phyloP scores from a whole-genome alignment of 2,888 invertebrate species.

The Pilophorus perplexus region DNA sequence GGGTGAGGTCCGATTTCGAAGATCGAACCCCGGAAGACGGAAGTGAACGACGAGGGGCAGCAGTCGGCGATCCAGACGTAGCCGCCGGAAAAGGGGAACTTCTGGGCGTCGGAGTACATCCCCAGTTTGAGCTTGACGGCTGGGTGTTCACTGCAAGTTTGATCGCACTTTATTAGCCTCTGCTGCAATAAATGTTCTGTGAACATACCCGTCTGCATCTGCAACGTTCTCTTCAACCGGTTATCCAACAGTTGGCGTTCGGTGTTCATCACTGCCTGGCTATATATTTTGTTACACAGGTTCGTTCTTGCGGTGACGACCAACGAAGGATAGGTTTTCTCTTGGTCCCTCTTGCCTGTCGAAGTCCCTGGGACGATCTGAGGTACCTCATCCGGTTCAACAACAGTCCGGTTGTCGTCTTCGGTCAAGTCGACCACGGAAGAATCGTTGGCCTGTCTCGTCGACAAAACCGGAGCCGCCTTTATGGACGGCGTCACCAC shows the following conservation, averaged over 20 bases:
- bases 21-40: slow-evolving; percentile 78
- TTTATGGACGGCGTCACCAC: not conserved
- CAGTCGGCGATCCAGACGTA: slow-evolving; percentile 90
- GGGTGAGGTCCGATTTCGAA: slow-evolving; percentile 84
- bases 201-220: slow-evolving; percentile 78
- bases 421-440: slow-evolving; percentile 33
- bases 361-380: slow-evolving; percentile 67
- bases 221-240: slow-evolving; percentile 77
- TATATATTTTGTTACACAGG: slow-evolving; percentile 65
- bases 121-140: slow-evolving; percentile 70
- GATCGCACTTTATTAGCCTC: slow-evolving; percentile 57
- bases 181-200: slow-evolving; percentile 88
- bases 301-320: slow-evolving; percentile 80
- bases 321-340: slow-evolving; percentile 81
- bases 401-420: not conserved
- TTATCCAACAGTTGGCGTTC: slow-evolving; percentile 59
- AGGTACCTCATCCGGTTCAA: slow-evolving; percentile 25
- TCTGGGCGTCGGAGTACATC: slow-evolving; percentile 81
- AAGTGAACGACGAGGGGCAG: slow-evolving; percentile 79
- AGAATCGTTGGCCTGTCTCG: not conserved
- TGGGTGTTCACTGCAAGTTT: slow-evolving; percentile 45
- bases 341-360: slow-evolving; percentile 60
- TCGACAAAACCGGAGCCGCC: not conserved
- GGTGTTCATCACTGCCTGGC: slow-evolving; percentile 50
- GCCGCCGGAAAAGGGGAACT: slow-evolving; percentile 83